Evolutionary conservation across 1,140 invertebrate species (phyloP).

Genomic region (Triops cancriformis): DNA sequence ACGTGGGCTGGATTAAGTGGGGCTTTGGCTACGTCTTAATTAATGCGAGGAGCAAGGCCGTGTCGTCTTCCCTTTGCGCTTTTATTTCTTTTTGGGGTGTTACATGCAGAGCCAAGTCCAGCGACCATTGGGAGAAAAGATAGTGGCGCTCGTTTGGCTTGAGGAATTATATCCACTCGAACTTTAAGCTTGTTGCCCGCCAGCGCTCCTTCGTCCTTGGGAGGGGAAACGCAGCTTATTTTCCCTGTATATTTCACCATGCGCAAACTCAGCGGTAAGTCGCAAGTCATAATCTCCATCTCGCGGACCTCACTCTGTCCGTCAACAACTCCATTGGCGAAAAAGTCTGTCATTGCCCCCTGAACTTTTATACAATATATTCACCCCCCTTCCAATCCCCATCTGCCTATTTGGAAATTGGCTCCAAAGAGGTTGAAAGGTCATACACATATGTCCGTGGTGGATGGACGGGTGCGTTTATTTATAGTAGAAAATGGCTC

Average conservation of each 20-base stretch:
- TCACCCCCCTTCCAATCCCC: not conserved
- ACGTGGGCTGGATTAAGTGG: not conserved
- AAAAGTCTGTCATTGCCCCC: not conserved
- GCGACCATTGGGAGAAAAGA: not conserved
- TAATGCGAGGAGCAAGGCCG: constrained; percentile 8
- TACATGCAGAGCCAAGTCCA: not conserved
- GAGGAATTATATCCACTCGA: not conserved
- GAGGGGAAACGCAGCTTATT: not conserved
- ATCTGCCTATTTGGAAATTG: not conserved
- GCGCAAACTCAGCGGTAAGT: constrained; percentile 9
- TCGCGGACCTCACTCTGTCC: not conserved
- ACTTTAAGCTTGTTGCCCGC: not conserved
- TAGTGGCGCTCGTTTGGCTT: not conserved
- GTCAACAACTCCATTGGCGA: not conserved
- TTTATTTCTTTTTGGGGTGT: not conserved
- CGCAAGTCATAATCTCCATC: not conserved
- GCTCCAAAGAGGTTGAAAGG: constrained; percentile 1
- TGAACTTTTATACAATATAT: not conserved
- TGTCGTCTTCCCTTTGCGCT: not conserved
- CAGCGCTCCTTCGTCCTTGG: not conserved
- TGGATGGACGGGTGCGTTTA: not conserved
- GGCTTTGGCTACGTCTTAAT: not conserved
- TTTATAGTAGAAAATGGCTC: constrained; percentile 14
- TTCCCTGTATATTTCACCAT: not conserved
- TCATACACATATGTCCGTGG: not conserved